Evolutionary conservation across 1,140 invertebrate genomes (phyloP).

Genomic region (Bombus sylvicola): DNA sequence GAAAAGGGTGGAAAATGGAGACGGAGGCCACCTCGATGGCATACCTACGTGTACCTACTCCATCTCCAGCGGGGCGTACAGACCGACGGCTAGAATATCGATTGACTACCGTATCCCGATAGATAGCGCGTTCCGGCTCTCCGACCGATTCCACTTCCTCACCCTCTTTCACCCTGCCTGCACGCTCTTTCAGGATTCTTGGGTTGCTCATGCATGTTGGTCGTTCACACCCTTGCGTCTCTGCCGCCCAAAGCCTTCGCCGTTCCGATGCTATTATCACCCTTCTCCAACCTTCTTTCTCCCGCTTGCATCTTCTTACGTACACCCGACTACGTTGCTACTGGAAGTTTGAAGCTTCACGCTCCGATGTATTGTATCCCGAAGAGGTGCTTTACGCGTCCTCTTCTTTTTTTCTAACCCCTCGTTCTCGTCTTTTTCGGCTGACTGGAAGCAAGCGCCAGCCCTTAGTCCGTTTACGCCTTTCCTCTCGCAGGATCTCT

Average conservation of each 20-base stretch:
- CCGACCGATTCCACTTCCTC: conserved; percentile 22
- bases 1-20: conserved; percentile 36
- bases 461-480: neutral
- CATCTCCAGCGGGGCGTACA: conserved; percentile 53
- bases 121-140: conserved; percentile 36
- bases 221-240: conserved; percentile 33
- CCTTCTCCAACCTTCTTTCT: conserved; percentile 6
- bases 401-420: no score
- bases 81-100: conserved; percentile 69
- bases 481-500: neutral
- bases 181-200: conserved; percentile 54
- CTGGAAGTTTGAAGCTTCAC: conserved; percentile 17
- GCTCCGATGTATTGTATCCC: neutral
- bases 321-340: neutral
- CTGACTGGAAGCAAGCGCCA: neutral
- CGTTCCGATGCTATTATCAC: conserved; percentile 66
- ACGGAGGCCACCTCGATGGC: conserved; percentile 38
- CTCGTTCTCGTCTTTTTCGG: neutral
- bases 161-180: neutral
- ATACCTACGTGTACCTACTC: conserved; percentile 63
- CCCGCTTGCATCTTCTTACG: conserved; percentile 28
- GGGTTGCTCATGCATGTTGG: conserved; percentile 54
- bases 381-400: neutral
- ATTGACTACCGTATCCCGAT: conserved; percentile 59
- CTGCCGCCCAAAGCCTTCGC: conserved; percentile 30